Percentiles rank a stretch among this genome's conserved stretches.
phyloP scores from a whole-genome alignment of 1,140 invertebrate species.

The Drosophila prosaltans region DNA sequence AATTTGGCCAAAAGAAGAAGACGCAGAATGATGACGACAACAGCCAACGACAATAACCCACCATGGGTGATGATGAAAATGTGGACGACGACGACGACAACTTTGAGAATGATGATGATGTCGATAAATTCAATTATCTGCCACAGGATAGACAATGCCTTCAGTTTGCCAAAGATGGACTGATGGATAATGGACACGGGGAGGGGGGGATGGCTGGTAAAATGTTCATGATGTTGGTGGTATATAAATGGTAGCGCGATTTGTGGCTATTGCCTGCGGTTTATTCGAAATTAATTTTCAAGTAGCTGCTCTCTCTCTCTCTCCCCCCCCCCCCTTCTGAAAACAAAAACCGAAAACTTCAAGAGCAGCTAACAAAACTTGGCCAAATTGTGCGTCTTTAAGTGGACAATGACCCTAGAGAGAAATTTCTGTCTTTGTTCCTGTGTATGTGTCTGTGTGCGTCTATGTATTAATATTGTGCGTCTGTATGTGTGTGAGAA shows the following conservation, averaged over 20 bases:
- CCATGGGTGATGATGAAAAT: not conserved
- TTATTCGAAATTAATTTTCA: conserved; percentile 71
- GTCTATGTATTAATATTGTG: not conserved
- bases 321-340: not conserved
- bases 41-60: conserved; percentile 9
- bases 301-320: conserved; percentile 37
- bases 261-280: conserved; percentile 62
- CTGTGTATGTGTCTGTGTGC: not conserved
- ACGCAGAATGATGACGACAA: not conserved
- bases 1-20: conserved; percentile 45
- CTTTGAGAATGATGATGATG: conserved; percentile 25
- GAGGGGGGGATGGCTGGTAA: not conserved
- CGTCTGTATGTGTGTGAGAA: too few relatives aligned
- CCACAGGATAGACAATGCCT: conserved; percentile 27
- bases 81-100: not conserved
- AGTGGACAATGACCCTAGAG: conserved; percentile 3
- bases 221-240: not conserved
- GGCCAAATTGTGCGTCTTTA: conserved; percentile 17
- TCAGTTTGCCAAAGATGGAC: not conserved
- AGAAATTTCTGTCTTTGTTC: not conserved
- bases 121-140: conserved; percentile 70
- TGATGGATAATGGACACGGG: not conserved
- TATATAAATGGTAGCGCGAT: conserved; percentile 18
- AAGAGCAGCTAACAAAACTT: conserved; percentile 29
- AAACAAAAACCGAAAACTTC: conserved; percentile 23